These are phyloP conservation scores for Cranoglanis bouderius DNA, from an alignment of 2,113 vertebrate genomes.

Conservation along the genomic window DNA sequence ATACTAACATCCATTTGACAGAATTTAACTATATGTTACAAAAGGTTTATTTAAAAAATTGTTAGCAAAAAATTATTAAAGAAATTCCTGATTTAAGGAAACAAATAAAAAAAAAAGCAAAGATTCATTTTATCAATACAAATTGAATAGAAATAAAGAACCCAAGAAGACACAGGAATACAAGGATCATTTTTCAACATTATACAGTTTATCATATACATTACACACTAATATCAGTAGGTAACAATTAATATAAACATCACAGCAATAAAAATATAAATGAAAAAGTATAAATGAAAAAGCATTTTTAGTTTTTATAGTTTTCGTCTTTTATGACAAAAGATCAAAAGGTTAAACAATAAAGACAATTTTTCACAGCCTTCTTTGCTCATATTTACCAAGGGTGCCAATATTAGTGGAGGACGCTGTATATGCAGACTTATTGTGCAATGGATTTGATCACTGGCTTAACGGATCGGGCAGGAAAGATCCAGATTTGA, in stretches of 20 bases:
- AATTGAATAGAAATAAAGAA: not conserved
- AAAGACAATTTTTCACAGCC: too few relatives aligned
- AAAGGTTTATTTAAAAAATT: not conserved
- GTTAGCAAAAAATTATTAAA: not conserved
- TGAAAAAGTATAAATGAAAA: too few relatives aligned
- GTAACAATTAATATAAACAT: not conserved
- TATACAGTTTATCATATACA: not conserved
- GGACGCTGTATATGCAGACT: too few relatives aligned
- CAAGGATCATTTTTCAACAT: too few relatives aligned
- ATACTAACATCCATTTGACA: not conserved
- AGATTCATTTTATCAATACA: not conserved
- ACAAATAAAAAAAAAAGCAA: not conserved
- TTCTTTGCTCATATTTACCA: too few relatives aligned
- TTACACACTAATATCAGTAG: not conserved
- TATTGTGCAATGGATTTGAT: conserved; percentile 15
- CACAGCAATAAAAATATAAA: not conserved
- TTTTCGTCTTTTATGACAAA: too few relatives aligned
- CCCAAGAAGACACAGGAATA: not conserved
- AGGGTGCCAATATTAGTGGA: too few relatives aligned
- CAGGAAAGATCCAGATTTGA: not conserved
- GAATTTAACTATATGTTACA: not conserved
- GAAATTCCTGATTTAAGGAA: not conserved
- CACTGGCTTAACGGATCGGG: not conserved
- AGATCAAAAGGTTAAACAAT: too few relatives aligned
- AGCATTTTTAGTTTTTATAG: too few relatives aligned